Conservation (phyloP, 2,888 invertebrate genomes). For the Catocala fraxini region DNA sequence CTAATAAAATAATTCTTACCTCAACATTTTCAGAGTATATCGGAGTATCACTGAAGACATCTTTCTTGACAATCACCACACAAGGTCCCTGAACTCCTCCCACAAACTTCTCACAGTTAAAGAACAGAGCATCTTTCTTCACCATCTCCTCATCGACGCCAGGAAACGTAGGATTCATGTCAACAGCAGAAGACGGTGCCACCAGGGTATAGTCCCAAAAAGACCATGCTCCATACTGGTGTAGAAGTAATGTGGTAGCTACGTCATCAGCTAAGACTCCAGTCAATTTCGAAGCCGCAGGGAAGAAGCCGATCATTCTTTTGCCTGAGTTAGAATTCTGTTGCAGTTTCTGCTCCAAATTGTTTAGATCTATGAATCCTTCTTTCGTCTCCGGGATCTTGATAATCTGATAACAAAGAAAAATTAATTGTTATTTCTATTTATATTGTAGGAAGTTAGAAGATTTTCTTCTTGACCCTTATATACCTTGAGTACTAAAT, state of each 20-base stretch:
- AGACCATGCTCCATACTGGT: conserved; percentile 93
- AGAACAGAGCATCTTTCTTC: conserved; percentile 95
- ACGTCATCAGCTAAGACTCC: conserved; percentile 95
- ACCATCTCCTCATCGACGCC: conserved; percentile 91
- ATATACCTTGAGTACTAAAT: too few relatives aligned
- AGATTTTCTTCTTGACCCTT: too few relatives aligned
- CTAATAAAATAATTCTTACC: conserved; percentile 60
- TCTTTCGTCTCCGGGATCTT: conserved; percentile 93
- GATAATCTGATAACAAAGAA: conserved; percentile 88
- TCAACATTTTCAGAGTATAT: conserved; percentile 77
- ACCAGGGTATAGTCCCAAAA: conserved; percentile 97
- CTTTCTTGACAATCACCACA: conserved; percentile 85
- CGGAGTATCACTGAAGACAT: conserved; percentile 79
- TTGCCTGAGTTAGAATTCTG: conserved; percentile 89
- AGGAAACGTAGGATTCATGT: conserved; percentile 93
- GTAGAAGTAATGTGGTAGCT: conserved; percentile 92
- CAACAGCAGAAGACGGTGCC: conserved; percentile 92
- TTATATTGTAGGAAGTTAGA: too few relatives aligned
- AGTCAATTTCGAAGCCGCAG: conserved; percentile 95
- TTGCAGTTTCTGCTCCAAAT: conserved; percentile 91
- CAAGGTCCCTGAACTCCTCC: conserved; percentile 96
- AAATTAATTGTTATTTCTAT: neutral
- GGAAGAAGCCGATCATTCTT: conserved; percentile 94
- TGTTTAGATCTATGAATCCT: conserved; percentile 93
- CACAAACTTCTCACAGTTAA: conserved; percentile 96